Percentiles rank a stretch among this genome's conserved stretches.
Conservation (phyloP, 2,888 invertebrate genomes). For the Onthophagus sagittarius region DNA sequence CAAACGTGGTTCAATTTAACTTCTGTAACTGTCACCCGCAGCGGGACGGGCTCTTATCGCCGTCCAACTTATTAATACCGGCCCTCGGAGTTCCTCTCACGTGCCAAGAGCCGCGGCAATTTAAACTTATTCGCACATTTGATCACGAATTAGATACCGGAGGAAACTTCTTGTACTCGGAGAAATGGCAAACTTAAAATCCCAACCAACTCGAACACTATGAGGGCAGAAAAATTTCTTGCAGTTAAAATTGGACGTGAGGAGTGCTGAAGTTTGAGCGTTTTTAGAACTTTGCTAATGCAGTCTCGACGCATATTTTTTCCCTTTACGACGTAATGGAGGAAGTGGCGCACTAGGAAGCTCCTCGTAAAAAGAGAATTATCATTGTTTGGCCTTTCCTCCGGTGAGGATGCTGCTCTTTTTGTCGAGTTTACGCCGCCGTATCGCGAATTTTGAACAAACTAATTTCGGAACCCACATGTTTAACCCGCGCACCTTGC, state of each 20-base stretch:
- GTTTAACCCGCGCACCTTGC: neutral
- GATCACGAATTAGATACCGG: neutral
- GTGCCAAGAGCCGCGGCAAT: neutral
- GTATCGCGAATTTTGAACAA: neutral
- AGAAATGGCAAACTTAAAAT: neutral
- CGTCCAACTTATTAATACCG: conserved; percentile 18
- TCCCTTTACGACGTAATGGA: neutral
- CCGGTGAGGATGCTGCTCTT: neutral
- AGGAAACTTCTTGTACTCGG: neutral
- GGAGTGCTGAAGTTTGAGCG: neutral
- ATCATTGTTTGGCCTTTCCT: neutral
- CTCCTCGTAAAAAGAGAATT: neutral
- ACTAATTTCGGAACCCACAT: neutral
- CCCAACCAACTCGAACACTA: neutral
- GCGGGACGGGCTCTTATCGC: conserved; percentile 18
- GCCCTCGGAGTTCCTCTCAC: neutral
- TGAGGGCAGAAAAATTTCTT: neutral
- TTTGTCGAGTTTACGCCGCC: neutral
- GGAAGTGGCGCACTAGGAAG: neutral
- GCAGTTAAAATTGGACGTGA: neutral
- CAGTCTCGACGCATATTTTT: neutral
- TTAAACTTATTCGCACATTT: neutral
- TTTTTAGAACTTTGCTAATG: neutral
- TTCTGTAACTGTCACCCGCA: conserved; percentile 22
- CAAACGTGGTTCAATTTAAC: conserved; percentile 21